Evolutionary conservation across 2,888 invertebrate species (phyloP).

Genomic region (Macaria notata): DNA sequence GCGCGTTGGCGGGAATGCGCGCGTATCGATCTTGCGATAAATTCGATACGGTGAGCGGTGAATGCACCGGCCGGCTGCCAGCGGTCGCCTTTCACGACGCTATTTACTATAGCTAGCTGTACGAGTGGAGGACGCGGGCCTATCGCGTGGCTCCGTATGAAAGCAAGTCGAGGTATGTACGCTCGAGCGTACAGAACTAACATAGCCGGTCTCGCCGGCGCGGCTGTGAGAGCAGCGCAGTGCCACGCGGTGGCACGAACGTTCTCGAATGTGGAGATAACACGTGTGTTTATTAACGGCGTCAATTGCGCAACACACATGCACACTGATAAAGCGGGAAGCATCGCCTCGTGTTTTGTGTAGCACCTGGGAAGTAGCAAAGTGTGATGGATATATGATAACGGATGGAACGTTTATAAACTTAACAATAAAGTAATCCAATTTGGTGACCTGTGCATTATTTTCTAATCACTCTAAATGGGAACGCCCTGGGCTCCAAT

Average conservation of each 20-base stretch:
- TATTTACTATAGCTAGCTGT: slow-evolving; percentile 60
- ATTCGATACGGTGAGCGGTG: slow-evolving; percentile 73
- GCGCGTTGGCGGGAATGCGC: slow-evolving; percentile 52
- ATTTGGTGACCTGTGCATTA: slow-evolving; percentile 52
- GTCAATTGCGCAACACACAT: slow-evolving; percentile 59
- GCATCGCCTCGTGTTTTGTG: slow-evolving; percentile 6
- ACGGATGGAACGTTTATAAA: slow-evolving; percentile 43
- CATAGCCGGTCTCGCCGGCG: slow-evolving; percentile 30
- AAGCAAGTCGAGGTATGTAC: slow-evolving; percentile 13
- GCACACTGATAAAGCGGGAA: slow-evolving; percentile 45
- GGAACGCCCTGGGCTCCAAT: slow-evolving; percentile 54
- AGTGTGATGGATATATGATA: too few species aligned
- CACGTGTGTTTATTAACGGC: slow-evolving; percentile 66
- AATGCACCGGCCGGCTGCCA: slow-evolving; percentile 63
- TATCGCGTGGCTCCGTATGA: slow-evolving; percentile 35
- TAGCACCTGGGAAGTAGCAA: slow-evolving; percentile 13
- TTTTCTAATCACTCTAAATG: slow-evolving; percentile 64
- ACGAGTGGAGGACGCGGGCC: slow-evolving; percentile 44
- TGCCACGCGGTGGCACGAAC: slow-evolving; percentile 62
- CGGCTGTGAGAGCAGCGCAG: slow-evolving; percentile 44
- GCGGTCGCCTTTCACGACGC: slow-evolving; percentile 68
- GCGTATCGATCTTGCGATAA: slow-evolving; percentile 74
- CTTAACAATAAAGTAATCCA: slow-evolving; percentile 47
- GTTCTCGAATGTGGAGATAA: slow-evolving; percentile 71
- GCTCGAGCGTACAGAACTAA: slow-evolving; percentile 9